Evolutionary conservation across 2,888 invertebrate genomes (phyloP).

Genomic region (Deroplatys truncata): DNA sequence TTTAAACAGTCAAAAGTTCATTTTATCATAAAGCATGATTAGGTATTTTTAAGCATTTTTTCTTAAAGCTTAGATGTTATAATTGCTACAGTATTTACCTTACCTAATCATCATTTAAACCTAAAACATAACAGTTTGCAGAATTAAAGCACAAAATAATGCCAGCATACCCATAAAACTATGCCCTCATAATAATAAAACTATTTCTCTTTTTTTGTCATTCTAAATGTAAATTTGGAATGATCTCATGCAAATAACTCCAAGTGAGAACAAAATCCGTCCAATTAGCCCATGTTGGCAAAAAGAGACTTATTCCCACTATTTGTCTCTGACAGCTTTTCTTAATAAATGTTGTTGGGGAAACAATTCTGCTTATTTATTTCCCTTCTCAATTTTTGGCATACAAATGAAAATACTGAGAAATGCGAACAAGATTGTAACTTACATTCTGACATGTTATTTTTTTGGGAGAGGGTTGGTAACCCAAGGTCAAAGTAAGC

Average conservation of each 20-base stretch:
- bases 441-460: not conserved
- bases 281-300: conserved; percentile 4
- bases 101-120: not conserved
- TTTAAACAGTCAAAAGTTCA: not conserved
- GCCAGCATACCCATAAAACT: too few relatives aligned
- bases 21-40: not conserved
- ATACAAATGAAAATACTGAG: not conserved
- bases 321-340: not conserved
- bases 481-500: not conserved
- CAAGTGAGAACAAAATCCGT: not conserved
- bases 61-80: not conserved
- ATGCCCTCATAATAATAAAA: not conserved
- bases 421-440: not conserved
- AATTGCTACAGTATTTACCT: not conserved
- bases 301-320: not conserved
- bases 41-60: not conserved
- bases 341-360: not conserved
- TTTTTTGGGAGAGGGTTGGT: not conserved
- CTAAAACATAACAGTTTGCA: not conserved
- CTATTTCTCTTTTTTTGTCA: not conserved
- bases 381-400: not conserved
- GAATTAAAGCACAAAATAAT: not conserved
- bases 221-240: not conserved
- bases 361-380: not conserved
- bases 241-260: not conserved